Base-by-base conservation (phyloP, 2,113 vertebrate genomes). In the Hylia prasina region DNA sequence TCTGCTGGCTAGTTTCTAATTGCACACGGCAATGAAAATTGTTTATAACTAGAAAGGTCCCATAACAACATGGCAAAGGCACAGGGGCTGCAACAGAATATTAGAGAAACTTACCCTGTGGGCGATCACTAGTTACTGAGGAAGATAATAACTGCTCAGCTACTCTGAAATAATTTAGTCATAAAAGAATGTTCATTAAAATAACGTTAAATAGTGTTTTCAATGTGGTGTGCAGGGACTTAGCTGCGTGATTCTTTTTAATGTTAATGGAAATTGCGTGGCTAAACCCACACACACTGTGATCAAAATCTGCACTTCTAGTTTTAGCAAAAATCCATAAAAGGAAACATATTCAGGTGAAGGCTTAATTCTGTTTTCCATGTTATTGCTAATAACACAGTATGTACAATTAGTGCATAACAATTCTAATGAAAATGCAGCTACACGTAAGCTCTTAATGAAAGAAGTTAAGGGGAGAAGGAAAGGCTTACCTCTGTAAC, bases 101-200 rank as follows among this genome's bases (percentile, higher is more conserved):
- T 94, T 94, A 96, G 51, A 94, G 84, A 96, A 95, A 95, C 69
- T 96, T 93, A 95, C 54, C 39, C 79, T 87, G 87, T 94, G 71
- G 88, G 78, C 8, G 42, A 94, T 97, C 93, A 56, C 65, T 72
- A 88, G 96, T 97, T 95, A 80, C 82, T 94, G 44, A 72, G 87
- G 89, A 94, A 95, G 90, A 91, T 97, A 96, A 97, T 95, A 97
- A 93, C 87, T 97, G 90, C 51, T 96, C 76, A 96, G 73, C 50
- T 95, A 89, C 89, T 94, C 72, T 90, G 54, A 80, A 94, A 97
- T 96, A 97, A 96, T 93, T 97, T 97, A 97, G 86, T 97, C 81
- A 94, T 96, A 95, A 96, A 96, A 89, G 84, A 86, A 96, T 97
- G 89, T 96, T 97, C 85, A 97, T 97, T 97, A 98, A 97, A 97